Evolutionary conservation across 2,113 vertebrate species (phyloP), one percentile per base, ranked within the genome.

Genomic region (Trematocara nigrifrons): DNA sequence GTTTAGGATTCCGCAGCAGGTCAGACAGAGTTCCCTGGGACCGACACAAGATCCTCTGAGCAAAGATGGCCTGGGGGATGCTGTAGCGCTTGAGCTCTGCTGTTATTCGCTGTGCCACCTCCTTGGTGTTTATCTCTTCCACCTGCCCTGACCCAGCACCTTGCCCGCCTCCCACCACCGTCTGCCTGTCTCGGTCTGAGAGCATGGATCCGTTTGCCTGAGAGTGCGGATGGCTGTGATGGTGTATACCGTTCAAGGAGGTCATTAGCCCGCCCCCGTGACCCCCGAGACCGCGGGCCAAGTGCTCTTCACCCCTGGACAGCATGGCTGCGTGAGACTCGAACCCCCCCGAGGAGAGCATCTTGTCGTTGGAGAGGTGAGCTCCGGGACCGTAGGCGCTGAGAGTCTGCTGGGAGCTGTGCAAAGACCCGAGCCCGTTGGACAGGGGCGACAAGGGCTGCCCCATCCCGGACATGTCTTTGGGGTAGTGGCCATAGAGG

Each of bases 31-130:
- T 99, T 90, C 98, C 98, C 95, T 99, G 98, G 52, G 98, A 99
- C 86, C 98, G 97, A 96, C 98, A 99, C 96, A 99, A 96, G 96
- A 99, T 98, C 94, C 98, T 96, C 96, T 99, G 98, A 26, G 98
- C 98, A 94, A 99, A 99, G 95, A 99, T 99, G 91, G 98, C 98
- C 93, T 99, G 98, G 10, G 98, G 98, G 95, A 99, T 99, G 96
- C 98, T 99, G 97, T 99, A 99, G 26, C 98, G 97, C 92, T 99
- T 99, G 89, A 99, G 97, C 96, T 99, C 98, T 22, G 98, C 98
- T 1, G 98, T 99, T 95, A 99, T 99, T 90, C 98, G 81, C 94
- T 99, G 98, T 38, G 98, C 98, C 95, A 99, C 98, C 94, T 99
- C 98, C 92, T 99, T 99, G 87, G 98, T 99, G 97, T 99, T 98